These are phyloP conservation scores for Dufourea novaeangliae DNA, from an alignment of 1,140 invertebrate genomes.

Conservation along the genomic window DNA sequence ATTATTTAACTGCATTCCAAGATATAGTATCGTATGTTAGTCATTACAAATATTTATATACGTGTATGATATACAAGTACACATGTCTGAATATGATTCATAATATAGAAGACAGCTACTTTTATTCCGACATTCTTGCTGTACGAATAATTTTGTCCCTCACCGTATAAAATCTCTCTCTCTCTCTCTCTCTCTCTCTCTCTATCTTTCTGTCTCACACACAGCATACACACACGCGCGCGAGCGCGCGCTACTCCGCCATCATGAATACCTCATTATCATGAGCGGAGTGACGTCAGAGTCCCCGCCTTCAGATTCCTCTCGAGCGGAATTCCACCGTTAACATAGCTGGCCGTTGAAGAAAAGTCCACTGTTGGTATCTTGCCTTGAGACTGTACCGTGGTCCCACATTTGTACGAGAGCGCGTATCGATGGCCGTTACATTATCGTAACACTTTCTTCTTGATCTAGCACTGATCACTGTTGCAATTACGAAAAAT, in stretches of 20 bases:
- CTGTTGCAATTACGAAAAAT: neutral
- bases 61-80: slow-evolving; percentile 1
- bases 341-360: slow-evolving; percentile 75
- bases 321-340: slow-evolving; percentile 88
- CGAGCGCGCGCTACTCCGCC: slow-evolving; percentile 84
- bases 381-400: slow-evolving; percentile 49
- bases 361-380: slow-evolving; percentile 51
- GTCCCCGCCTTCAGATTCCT: slow-evolving; percentile 85
- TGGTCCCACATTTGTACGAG: slow-evolving; percentile 47
- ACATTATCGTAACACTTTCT: slow-evolving; percentile 53
- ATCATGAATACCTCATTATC: slow-evolving; percentile 93
- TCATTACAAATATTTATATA: neutral
- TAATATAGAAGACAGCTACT: too few species aligned
- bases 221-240: too few species aligned
- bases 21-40: neutral
- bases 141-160: too few species aligned
- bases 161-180: too few species aligned
- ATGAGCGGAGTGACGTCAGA: slow-evolving; percentile 88
- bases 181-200: slow-evolving; percentile 16
- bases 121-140: too few species aligned
- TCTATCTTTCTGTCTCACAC: too few species aligned
- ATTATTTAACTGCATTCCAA: too few species aligned
- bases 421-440: slow-evolving; percentile 35
- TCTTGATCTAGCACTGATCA: slow-evolving; percentile 16
- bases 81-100: slow-evolving; percentile 41